Base-by-base conservation (phyloP, 2,888 invertebrate species). In the Brachypalpus laphriformis region DNA sequence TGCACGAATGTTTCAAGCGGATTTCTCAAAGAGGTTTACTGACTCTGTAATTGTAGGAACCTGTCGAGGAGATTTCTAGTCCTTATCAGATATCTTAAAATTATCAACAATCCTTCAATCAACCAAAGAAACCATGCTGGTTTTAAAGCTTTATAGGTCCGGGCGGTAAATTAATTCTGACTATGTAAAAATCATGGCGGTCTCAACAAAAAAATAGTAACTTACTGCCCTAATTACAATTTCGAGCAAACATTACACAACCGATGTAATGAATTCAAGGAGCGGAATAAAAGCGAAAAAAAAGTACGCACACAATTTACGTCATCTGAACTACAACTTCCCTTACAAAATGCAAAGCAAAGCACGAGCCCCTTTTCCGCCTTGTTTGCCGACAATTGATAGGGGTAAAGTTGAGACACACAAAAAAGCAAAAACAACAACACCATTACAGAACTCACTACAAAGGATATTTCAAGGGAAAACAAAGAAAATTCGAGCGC, bases 351-450 rank as follows among this genome's bases (percentile, higher is more conserved):
- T 28, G 2, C 49, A 54, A 18, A n/a, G 47, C n/a, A 16, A 28
- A 28, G n/a, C 2, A 47, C 18, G 28, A 40, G n/a, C 16, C 74
- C 47, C 20, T 66, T 66, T 56, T 75, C 65, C 25, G 57, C 47
- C 25, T 66, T 47, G 47, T 57, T 57, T 66, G 8, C 9, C 75
- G 37, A 47, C 65, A 65, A 65, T 66, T 75, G 66, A 75, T 66
- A 63, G 65, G 56, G 56, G 59, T 25, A n/a, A 65, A 28, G 47
- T 28, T 51, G 11, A 22, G 47, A 16, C 11, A 20, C 47, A 72
- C n/a, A 20, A 4, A 51, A 16, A 31, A 51, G 14, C 14, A 40
- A 56, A 22, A 49, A 37, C 42, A 45, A 68, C 51, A 51, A 51
- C 42, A 11, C 42, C 68, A 59, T 76, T 37, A 59, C 54, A 42